Percentiles rank a stretch among this genome's conserved stretches.
phyloP scores from a whole-genome alignment of 2,113 vertebrate genomes.

The Fregetta grallaria region DNA sequence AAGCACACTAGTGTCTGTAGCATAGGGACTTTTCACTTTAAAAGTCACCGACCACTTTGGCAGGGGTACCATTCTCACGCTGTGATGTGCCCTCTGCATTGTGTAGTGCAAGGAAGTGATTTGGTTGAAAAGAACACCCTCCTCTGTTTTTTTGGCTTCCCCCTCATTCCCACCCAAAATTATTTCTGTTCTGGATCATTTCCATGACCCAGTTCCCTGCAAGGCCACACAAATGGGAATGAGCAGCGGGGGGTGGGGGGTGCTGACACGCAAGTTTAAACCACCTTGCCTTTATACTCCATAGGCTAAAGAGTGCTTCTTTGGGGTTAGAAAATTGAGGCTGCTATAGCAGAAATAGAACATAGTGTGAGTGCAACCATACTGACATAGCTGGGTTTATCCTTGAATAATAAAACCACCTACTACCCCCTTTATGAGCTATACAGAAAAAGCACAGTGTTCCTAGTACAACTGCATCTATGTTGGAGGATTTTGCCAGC shows the following conservation, averaged over 20 bases:
- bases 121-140: conserved; percentile 19
- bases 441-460: background rate
- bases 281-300: background rate
- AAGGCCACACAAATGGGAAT: background rate
- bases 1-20: background rate
- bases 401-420: background rate
- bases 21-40: background rate
- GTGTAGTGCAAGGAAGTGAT: conserved; percentile 35
- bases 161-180: conserved; percentile 13
- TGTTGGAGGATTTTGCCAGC: background rate
- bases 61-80: conserved; percentile 51
- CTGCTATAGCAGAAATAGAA: background rate
- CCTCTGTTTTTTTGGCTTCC: background rate
- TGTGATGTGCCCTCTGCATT: conserved; percentile 38
- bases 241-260: background rate
- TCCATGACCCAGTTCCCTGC: conserved; percentile 52
- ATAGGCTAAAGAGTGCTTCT: background rate
- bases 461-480: background rate
- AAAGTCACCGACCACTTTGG: conserved; percentile 3
- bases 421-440: background rate
- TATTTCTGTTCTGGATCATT: conserved; percentile 33
- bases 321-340: background rate
- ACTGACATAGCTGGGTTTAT: background rate
- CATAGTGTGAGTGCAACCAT: background rate
- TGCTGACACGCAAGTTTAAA: background rate